phyloP scores from a whole-genome alignment of 2,113 vertebrate species.

The Muntiacus muntjak region DNA sequence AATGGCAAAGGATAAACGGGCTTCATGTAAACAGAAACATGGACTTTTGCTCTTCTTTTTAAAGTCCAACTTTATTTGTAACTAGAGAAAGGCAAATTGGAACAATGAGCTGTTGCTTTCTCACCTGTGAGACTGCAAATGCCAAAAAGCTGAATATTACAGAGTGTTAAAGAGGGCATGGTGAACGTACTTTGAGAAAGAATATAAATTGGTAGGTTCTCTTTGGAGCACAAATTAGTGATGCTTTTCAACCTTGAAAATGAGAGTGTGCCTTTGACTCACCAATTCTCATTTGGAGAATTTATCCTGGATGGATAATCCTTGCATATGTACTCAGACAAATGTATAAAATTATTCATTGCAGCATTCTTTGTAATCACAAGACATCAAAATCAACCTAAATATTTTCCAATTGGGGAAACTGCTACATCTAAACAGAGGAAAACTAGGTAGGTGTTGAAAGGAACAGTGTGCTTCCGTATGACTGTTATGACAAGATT shows the following conservation, averaged over 20 bases:
- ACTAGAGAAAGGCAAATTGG: conserved; percentile 3
- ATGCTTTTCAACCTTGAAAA: background rate
- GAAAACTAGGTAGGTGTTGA: background rate
- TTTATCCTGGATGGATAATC: background rate
- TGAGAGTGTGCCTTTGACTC: background rate
- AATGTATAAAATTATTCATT: background rate
- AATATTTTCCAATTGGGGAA: background rate
- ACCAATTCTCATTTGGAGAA: background rate
- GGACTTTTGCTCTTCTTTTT: background rate
- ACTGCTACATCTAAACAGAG: background rate
- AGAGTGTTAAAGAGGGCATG: background rate
- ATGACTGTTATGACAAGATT: background rate
- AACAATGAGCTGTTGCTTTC: background rate
- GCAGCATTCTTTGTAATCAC: background rate
- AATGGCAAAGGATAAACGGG: background rate
- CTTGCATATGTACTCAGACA: background rate
- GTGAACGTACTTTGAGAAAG: background rate
- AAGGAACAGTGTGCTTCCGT: background rate
- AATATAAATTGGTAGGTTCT: background rate
- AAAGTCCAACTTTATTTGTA: background rate
- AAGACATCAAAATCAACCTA: background rate
- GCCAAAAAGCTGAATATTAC: background rate
- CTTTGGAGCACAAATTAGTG: background rate
- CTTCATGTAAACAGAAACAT: background rate
- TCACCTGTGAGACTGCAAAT: background rate